Percentiles rank a stretch among this genome's conserved stretches.
These are phyloP conservation scores for Mesorhabditis spiculigera DNA, from an alignment of 2,888 invertebrate species.

Conservation along the genomic window DNA sequence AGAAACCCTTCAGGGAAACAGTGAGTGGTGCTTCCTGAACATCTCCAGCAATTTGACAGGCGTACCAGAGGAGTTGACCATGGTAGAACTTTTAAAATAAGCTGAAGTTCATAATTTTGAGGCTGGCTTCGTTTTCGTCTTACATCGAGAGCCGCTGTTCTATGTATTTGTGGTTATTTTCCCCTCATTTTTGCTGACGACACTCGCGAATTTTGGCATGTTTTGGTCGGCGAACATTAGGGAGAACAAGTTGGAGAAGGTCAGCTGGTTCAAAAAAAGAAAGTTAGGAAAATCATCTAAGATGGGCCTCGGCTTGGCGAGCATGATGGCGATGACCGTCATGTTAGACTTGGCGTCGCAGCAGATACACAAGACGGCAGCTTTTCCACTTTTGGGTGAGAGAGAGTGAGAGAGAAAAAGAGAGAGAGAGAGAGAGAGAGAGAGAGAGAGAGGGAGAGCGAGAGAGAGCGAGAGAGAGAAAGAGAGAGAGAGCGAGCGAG, in stretches of 20 bases:
- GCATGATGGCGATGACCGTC: conserved; percentile 5
- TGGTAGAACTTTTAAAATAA: not conserved
- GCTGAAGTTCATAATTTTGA: not conserved
- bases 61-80: not conserved
- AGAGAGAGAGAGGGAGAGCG: too few species aligned
- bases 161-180: conserved; percentile 3
- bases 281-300: not conserved
- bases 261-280: not conserved
- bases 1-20: not conserved
- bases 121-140: not conserved
- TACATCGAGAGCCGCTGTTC: not conserved
- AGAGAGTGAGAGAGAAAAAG: not conserved
- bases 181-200: not conserved
- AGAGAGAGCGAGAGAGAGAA: too few species aligned
- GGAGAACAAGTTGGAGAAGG: conserved; percentile 1
- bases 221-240: not conserved
- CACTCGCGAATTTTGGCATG: not conserved
- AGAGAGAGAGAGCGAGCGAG: too few species aligned
- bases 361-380: not conserved
- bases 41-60: not conserved
- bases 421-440: too few species aligned
- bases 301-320: conserved; percentile 6
- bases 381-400: not conserved
- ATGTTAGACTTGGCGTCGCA: not conserved
- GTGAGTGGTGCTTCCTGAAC: not conserved